phyloP scores from a whole-genome alignment of 2,888 invertebrate genomes.

The Leptarthrus brevirostris region DNA sequence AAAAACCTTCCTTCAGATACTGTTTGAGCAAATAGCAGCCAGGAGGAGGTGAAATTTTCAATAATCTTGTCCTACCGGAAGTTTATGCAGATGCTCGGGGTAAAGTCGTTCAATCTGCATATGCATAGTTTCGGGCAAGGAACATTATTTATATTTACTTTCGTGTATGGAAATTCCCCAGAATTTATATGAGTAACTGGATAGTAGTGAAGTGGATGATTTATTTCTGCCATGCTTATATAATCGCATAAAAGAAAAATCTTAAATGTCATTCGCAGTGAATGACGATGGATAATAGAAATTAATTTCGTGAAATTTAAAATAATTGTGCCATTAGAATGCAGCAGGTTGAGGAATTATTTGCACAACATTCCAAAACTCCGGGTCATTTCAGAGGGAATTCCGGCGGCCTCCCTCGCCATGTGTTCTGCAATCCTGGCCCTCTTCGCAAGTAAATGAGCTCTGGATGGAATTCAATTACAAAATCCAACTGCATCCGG shows the following conservation, averaged over 20 bases:
- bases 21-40: too few species aligned
- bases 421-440: neutral
- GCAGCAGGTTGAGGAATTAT: neutral
- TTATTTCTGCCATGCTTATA: neutral
- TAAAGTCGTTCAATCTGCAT: too few species aligned
- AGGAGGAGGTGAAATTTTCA: too few species aligned
- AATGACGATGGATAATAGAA: too few species aligned
- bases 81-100: too few species aligned
- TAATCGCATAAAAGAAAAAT: too few species aligned
- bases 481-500: conserved; percentile 32
- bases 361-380: neutral
- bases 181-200: too few species aligned
- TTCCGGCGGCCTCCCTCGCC: neutral
- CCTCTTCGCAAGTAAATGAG: conserved; percentile 35
- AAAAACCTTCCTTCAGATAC: too few species aligned
- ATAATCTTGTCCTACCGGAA: too few species aligned
- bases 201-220: too few species aligned
- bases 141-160: neutral
- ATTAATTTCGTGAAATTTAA: conserved; percentile 6
- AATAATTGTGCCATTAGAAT: conserved; percentile 22
- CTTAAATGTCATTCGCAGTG: too few species aligned
- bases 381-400: neutral
- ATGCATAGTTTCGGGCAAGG: too few species aligned
- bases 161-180: neutral
- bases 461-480: conserved; percentile 50